Conservation (phyloP, 2,113 vertebrate species). For the Machaerirhynchus nigripectus region DNA sequence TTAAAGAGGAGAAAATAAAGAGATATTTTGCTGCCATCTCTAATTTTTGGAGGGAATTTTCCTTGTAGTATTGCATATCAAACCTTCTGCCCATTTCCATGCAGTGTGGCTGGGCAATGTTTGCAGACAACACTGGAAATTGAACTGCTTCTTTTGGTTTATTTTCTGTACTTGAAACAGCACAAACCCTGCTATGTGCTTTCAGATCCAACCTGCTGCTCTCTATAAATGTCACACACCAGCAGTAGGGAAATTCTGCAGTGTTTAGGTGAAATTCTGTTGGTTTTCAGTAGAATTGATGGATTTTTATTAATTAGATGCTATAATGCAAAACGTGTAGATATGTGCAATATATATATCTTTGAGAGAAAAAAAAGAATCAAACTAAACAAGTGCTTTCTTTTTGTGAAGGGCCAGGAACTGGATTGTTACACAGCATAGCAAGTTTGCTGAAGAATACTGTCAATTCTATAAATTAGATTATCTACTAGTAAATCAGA, state of each 20-base stretch:
- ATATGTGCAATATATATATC: not conserved
- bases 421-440: not conserved
- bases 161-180: not conserved
- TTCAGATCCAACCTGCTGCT: not conserved
- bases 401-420: not conserved
- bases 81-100: not conserved
- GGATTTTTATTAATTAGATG: not conserved
- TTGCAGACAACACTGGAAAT: not conserved
- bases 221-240: not conserved
- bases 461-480: not conserved
- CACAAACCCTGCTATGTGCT: not conserved
- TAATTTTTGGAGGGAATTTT: slow-evolving; percentile 32
- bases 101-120: not conserved
- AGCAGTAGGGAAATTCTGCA: not conserved
- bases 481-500: not conserved
- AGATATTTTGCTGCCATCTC: not conserved
- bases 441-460: not conserved
- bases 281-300: not conserved
- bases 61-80: not conserved
- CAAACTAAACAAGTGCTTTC: not conserved
- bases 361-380: not conserved
- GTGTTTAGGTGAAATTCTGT: not conserved
- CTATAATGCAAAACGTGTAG: not conserved
- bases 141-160: not conserved
- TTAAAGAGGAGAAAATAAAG: slow-evolving; percentile 22